Evolutionary conservation across 2,113 vertebrate genomes (phyloP).

Genomic region (Oreochromis niloticus): DNA sequence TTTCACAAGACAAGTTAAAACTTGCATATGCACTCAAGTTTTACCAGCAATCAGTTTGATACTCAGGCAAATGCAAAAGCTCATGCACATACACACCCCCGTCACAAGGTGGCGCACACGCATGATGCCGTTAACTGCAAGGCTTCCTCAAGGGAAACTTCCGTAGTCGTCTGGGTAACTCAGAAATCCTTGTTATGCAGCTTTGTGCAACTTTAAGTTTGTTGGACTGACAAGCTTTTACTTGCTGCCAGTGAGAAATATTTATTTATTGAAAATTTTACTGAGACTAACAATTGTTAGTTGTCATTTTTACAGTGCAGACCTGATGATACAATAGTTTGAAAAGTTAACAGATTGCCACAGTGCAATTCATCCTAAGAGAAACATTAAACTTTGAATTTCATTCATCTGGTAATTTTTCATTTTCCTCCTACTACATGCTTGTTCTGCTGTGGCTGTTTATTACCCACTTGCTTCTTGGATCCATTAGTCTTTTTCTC

Average conservation of each 20-base stretch:
- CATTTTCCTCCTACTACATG: background rate
- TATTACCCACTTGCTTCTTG: background rate
- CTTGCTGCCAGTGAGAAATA: background rate
- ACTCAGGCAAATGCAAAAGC: background rate
- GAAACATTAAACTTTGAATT: background rate
- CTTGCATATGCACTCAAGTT: rapidly evolving
- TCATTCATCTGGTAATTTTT: background rate
- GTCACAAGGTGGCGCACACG: background rate
- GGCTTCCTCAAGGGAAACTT: background rate
- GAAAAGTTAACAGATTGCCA: background rate
- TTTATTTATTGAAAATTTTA: background rate
- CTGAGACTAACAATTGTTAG: background rate
- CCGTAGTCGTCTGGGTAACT: background rate
- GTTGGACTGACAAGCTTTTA: background rate
- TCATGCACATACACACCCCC: background rate
- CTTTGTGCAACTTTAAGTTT: rapidly evolving
- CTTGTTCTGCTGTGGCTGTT: background rate
- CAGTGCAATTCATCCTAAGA: background rate
- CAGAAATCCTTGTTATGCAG: background rate
- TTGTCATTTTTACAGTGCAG: background rate
- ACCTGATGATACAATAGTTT: background rate
- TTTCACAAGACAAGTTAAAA: background rate
- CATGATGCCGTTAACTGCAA: background rate
- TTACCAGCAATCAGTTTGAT: background rate
- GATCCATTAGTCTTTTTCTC: background rate